Base-by-base conservation (phyloP, 2,113 vertebrate species). In the Smithornis capensis region DNA sequence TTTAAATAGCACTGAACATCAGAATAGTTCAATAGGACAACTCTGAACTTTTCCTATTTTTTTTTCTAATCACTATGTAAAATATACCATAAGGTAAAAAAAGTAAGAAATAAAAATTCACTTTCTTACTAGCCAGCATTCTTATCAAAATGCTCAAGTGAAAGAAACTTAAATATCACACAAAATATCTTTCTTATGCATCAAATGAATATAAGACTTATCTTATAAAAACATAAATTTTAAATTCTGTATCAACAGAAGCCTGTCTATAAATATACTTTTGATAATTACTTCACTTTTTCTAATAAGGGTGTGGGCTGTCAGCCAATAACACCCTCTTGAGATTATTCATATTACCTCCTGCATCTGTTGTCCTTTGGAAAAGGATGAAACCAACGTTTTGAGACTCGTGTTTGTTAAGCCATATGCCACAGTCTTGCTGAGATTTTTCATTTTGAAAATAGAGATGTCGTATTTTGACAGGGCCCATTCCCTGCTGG, bases 261-360 rank as follows among this genome's bases (percentile, higher is more conserved):
- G 37, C 29, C 37, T 83, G 10, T 28, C 35, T 29, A 37, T n/a
- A 55, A 83, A 56, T n/a, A 25, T 3, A 28, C 4, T 83, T 88
- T 33, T 67, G 33, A 33, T 78, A 74, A 65, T 24, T 19, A 25
- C 75, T 64, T 31, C 28, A 16, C n/a, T 79, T 71, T 64, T 52
- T 59, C 63, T 77, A 45, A 18, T 13, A 5, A 24, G n/a, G 16
- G 12, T 22, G 19, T 56, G 56, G 71, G 71, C 71, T 24, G 25
- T 35, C 40, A 84, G 35, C 33, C 28, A 31, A 15, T 44, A 42
- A 21, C 14, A n/a, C 29, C 14, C 53, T 52, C 69, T 31, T 4
- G 18, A 45, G 55, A 24, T 33, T 86, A 81, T 76, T 69, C 77
- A 60, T n/a, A 56, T 97, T 97, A 98, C 98, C 98, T 98, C 94